Base-by-base conservation (phyloP, 1,140 invertebrate genomes). In the Solen grandis region DNA sequence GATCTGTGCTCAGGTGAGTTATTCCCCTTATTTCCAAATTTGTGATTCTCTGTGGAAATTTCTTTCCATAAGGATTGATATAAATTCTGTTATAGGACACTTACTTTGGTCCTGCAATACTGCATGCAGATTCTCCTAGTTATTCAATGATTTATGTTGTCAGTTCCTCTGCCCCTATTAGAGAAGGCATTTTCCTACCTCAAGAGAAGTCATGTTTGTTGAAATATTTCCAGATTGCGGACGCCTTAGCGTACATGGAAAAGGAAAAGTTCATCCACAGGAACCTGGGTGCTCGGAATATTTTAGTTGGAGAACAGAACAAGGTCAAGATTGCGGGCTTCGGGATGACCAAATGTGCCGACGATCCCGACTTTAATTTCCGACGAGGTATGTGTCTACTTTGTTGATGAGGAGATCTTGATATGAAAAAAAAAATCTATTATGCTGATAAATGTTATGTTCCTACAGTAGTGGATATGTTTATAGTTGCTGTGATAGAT, bases 361-460 rank as follows among this genome's bases (percentile, higher is more conserved):
- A 99, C 92, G 98, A 99, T 92, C 97, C 99, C 89, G 98, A 99
- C 90, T 99, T 99, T 90, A 99, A 97, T 92, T 98, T 98, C 14
- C 96, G 97, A 87, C 97, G 98, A 93, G 97, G 94, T 93, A 46
- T n/a, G n/a, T n/a, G n/a, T n/a, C n/a, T n/a, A n/a, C n/a, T n/a
- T n/a, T n/a, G n/a, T n/a, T n/a, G n/a, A n/a, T n/a, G n/a, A n/a
- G n/a, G n/a, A n/a, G n/a, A n/a, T n/a, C n/a, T n/a, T n/a, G n/a
- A n/a, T n/a, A n/a, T n/a, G n/a, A n/a, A n/a, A n/a, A n/a, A n/a
- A 25, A 27, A 13, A 16, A 60, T 13, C 25, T 27, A 60, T 16
- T 16, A n/a, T 25, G 27, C 16, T 14, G 10, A 60, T 60, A 60
- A 10, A 14, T 10, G 25, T 60, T 60, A 16, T 60, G 25, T n/a